Conservation (phyloP, 2,797 vertebrate genomes). For the Tokudaia muenninki region DNA sequence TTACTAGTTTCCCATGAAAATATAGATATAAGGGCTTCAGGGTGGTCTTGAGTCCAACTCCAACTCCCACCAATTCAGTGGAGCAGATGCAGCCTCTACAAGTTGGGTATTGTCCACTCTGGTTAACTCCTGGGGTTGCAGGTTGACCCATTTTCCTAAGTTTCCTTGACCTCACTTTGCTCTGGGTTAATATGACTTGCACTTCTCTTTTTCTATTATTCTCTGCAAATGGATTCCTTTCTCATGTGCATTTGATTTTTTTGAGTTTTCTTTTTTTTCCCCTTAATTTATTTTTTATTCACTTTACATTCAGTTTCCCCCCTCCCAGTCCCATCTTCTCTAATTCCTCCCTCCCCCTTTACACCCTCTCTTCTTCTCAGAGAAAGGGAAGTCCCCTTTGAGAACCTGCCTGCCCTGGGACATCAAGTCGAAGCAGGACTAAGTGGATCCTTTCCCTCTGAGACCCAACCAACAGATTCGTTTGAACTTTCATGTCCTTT, state of each 20-base stretch:
- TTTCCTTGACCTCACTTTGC: background rate
- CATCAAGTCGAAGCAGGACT: background rate
- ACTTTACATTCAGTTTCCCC: background rate
- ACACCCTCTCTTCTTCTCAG: background rate
- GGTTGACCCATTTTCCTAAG: slow-evolving; percentile 10
- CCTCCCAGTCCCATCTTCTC: no score
- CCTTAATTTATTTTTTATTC: background rate
- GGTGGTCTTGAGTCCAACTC: background rate
- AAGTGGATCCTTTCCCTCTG: background rate
- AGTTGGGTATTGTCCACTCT: background rate
- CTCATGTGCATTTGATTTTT: background rate
- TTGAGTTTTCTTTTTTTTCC: background rate
- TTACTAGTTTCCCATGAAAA: slow-evolving; percentile 9
- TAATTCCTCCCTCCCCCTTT: no score
- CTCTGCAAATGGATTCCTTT: background rate
- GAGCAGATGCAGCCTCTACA: background rate
- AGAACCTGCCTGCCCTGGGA: background rate
- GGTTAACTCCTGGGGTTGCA: background rate
- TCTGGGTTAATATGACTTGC: background rate
- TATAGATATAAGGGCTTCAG: background rate
- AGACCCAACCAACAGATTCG: background rate
- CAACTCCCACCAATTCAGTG: background rate
- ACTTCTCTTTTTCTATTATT: background rate
- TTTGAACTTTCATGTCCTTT: slow-evolving; percentile 36
- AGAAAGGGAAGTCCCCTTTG: background rate